A percentile compares a stretch with the other conserved stretches of the same genome.
phyloP scores from a whole-genome alignment of 2,113 vertebrate genomes.

The Epinephelus lanceolatus region DNA sequence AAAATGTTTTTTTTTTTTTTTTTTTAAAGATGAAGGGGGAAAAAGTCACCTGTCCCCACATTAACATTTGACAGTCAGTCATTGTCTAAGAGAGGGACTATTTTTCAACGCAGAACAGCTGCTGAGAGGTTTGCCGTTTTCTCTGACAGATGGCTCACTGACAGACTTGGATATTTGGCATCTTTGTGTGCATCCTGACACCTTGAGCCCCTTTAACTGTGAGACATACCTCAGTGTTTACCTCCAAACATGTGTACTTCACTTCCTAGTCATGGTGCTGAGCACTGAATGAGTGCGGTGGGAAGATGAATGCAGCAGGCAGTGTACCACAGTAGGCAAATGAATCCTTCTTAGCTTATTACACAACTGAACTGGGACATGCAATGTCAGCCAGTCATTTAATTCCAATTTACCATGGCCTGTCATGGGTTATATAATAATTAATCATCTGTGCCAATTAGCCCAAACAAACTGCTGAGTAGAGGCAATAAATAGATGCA shows the following conservation, averaged over 20 bases:
- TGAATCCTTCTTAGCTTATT: slow-evolving; percentile 66
- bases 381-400: slow-evolving; percentile 70
- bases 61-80: neutral
- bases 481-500: slow-evolving; percentile 51
- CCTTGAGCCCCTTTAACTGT: slow-evolving; percentile 10
- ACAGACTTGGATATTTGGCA: slow-evolving; percentile 27
- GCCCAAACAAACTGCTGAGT: slow-evolving; percentile 65
- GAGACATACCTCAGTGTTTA: slow-evolving; percentile 30
- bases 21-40: no score
- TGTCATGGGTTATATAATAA: slow-evolving; percentile 66
- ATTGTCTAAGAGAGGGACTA: neutral
- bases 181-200: slow-evolving; percentile 28
- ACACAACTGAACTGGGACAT: slow-evolving; percentile 70
- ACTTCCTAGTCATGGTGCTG: slow-evolving; percentile 9
- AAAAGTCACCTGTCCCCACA: neutral
- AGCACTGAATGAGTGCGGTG: slow-evolving; percentile 29
- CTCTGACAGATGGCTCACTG: slow-evolving; percentile 26
- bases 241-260: slow-evolving; percentile 13
- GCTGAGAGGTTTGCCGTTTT: neutral
- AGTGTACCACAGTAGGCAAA: slow-evolving; percentile 30
- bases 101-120: neutral
- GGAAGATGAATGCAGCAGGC: slow-evolving; percentile 49
- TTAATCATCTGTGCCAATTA: slow-evolving; percentile 71
- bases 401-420: slow-evolving; percentile 67
- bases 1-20: neutral